Evolutionary conservation across 2,888 invertebrate species (phyloP).

Genomic region (Trissolcus japonicus): DNA sequence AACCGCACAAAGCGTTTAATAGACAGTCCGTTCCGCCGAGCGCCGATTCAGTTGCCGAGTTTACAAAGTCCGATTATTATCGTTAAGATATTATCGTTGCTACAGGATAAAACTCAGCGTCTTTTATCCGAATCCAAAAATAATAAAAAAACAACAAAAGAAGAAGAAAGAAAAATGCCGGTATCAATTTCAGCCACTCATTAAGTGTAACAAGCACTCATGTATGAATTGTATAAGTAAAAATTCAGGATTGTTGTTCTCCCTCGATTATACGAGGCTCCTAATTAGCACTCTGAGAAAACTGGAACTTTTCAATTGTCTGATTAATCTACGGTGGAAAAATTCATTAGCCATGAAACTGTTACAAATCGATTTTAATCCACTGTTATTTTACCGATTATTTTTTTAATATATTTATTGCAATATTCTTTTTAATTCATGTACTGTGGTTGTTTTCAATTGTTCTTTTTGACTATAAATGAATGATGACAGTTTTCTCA

Average conservation of each 20-base stretch:
- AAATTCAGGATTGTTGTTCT: conserved; percentile 64
- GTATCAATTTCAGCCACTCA: conserved; percentile 53
- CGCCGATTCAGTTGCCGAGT: conserved; percentile 64
- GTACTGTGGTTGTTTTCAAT: no score
- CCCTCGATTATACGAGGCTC: conserved; percentile 16
- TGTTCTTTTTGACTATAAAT: no score
- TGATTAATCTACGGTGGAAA: no score
- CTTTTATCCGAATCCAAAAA: conserved; percentile 36
- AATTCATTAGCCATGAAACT: background rate
- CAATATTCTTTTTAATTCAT: no score
- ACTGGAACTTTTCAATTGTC: conserved; percentile 9
- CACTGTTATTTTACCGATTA: no score
- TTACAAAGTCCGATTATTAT: conserved; percentile 65
- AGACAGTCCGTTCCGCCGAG: conserved; percentile 32
- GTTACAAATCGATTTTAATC: background rate
- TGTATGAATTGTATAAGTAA: conserved; percentile 59
- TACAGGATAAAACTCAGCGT: conserved; percentile 44
- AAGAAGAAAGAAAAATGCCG: conserved; percentile 26
- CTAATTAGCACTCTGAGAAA: conserved; percentile 20
- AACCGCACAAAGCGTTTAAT: conserved; percentile 40
- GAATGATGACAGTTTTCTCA: conserved; percentile 21
- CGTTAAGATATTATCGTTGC: conserved; percentile 66
- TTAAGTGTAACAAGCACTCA: conserved; percentile 47
- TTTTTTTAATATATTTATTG: no score
- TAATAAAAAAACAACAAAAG: background rate